These are phyloP conservation scores for Asarcornis scutulata DNA, from an alignment of 2,113 vertebrate species.

Conservation along the genomic window DNA sequence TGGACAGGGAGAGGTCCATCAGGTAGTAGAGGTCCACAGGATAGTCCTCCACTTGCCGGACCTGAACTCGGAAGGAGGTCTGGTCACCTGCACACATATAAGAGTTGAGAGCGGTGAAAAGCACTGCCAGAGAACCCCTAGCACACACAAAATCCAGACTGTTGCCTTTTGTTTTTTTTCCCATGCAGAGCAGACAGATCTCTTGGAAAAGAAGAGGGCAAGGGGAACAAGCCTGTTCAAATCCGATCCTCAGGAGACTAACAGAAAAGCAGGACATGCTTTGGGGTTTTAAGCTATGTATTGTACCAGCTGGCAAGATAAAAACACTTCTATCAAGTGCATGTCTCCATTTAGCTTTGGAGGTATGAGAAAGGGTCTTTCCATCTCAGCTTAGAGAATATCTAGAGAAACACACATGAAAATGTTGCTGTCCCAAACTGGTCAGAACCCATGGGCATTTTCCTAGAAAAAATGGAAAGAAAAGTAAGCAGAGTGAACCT, in stretches of 20 bases:
- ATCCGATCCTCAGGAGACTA: background rate
- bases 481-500: background rate
- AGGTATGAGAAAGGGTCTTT: background rate
- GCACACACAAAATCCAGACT: background rate
- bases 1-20: constrained; percentile 98
- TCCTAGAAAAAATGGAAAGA: background rate
- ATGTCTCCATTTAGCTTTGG: background rate
- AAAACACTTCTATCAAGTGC: background rate
- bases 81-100: constrained; percentile 82
- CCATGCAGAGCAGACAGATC: background rate
- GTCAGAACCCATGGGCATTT: background rate
- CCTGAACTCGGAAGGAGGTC: constrained; percentile 88
- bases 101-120: background rate
- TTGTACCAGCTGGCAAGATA: background rate
- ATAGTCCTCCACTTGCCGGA: constrained; percentile 96
- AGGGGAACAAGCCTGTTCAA: background rate
- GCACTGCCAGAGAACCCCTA: background rate
- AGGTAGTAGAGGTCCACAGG: constrained; percentile 98
- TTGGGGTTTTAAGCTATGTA: background rate
- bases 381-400: background rate
- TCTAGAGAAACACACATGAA: background rate
- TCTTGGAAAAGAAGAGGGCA: background rate
- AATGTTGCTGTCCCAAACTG: background rate
- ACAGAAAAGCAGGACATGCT: background rate
- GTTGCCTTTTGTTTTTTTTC: rapidly evolving